phyloP scores from a whole-genome alignment of 2,113 vertebrate species.

The Anguilla rostrata region DNA sequence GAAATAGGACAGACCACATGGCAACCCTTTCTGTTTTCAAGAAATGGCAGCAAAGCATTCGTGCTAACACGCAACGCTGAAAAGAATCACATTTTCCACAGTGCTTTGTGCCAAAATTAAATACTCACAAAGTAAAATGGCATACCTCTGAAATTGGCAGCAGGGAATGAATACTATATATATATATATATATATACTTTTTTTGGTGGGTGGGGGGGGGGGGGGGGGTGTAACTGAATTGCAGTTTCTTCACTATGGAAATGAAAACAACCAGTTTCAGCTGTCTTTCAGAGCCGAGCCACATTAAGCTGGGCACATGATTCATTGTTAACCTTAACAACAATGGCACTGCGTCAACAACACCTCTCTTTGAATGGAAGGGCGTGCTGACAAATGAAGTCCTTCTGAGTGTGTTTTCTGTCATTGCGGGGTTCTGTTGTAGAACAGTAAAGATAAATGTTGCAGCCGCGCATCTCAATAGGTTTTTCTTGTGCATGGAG shows the following conservation, averaged over 20 bases:
- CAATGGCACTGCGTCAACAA: constrained; percentile 3
- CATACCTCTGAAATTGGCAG: not conserved
- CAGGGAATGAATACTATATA: no score
- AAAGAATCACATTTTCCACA: not conserved
- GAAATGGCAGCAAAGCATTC: not conserved
- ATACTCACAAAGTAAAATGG: not conserved
- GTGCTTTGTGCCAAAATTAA: not conserved
- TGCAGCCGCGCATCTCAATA: not conserved
- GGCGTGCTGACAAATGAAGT: not conserved
- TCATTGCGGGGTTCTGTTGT: not conserved
- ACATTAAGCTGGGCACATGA: not conserved
- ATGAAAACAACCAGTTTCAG: not conserved
- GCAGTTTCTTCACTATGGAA: not conserved
- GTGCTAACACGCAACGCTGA: not conserved
- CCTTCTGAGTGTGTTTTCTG: not conserved
- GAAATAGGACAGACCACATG: no score
- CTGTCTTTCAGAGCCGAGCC: not conserved
- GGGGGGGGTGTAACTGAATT: not conserved
- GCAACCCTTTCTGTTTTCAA: not conserved
- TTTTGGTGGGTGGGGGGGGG: not conserved
- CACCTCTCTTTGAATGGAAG: not conserved
- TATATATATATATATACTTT: not conserved
- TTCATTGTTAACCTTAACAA: not conserved
- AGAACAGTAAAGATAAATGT: not conserved
- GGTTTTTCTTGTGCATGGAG: not conserved